Evolutionary conservation across 2,888 invertebrate genomes (phyloP).

Genomic region (Brachyptera putata): DNA sequence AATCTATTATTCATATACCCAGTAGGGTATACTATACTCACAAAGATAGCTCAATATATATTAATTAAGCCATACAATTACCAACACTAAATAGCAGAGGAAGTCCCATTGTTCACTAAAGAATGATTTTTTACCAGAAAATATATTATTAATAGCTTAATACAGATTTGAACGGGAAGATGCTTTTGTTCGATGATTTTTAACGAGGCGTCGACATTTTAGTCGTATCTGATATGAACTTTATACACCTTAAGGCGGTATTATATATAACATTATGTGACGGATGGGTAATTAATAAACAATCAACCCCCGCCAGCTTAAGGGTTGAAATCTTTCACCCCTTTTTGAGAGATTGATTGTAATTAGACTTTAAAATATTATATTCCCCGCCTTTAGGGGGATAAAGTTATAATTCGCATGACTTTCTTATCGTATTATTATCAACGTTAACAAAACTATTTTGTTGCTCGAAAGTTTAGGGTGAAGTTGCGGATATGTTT

Average conservation of each 20-base stretch:
- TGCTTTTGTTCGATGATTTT: background rate
- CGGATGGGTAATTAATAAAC: constrained; percentile 31
- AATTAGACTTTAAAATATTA: constrained; percentile 7
- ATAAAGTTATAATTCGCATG: background rate
- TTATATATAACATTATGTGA: too few relatives aligned
- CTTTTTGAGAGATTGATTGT: constrained; percentile 16
- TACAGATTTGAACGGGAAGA: too few relatives aligned
- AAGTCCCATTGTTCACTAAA: constrained; percentile 4
- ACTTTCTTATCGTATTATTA: constrained; percentile 3
- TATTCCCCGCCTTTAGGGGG: background rate
- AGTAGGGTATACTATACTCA: too few relatives aligned
- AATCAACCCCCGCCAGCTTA: constrained; percentile 23
- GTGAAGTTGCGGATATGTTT: too few relatives aligned
- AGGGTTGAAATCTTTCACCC: constrained; percentile 19
- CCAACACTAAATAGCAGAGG: background rate
- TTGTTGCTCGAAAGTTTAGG: too few relatives aligned
- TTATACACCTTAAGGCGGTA: background rate
- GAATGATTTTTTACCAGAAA: background rate
- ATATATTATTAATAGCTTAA: background rate
- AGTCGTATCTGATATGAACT: too few relatives aligned
- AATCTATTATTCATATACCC: too few relatives aligned
- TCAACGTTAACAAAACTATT: background rate
- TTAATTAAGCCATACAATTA: constrained; percentile 12
- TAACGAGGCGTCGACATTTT: background rate
- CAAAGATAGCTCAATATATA: background rate